Percentiles rank a stretch among this genome's conserved stretches.
phyloP scores from a whole-genome alignment of 2,888 invertebrate species.

The Bellardia bayeri region DNA sequence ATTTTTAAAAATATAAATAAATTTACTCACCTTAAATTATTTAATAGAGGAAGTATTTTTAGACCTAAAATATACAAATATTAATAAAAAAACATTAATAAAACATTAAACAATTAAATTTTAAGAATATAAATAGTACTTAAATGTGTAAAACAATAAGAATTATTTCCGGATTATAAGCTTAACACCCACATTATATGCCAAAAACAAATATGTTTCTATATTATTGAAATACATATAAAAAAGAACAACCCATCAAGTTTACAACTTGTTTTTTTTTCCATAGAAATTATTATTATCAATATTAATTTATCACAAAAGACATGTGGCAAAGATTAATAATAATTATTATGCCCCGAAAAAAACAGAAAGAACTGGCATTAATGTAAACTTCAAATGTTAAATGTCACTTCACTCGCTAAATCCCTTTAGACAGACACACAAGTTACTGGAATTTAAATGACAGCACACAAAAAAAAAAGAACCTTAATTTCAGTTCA shows the following conservation, averaged over 20 bases:
- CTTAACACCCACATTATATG: constrained; percentile 45
- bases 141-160: constrained; percentile 26
- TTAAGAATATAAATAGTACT: constrained; percentile 17
- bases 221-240: constrained; percentile 7
- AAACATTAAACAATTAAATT: constrained; percentile 62
- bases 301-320: constrained; percentile 38
- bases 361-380: constrained; percentile 11
- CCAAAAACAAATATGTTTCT: background rate
- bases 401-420: constrained; percentile 41
- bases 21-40: constrained; percentile 91
- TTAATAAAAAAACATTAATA: constrained; percentile 58
- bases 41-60: constrained; percentile 93
- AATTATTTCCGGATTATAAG: constrained; percentile 59
- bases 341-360: constrained; percentile 45
- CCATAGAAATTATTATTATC: constrained; percentile 24
- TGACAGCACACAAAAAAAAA: background rate
- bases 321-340: constrained; percentile 62
- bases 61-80: constrained; percentile 88
- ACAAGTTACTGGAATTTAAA: background rate
- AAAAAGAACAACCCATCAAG: constrained; percentile 34
- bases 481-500: constrained; percentile 54
- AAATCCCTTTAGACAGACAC: constrained; percentile 24
- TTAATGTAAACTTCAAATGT: constrained; percentile 6
- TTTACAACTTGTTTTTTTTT: constrained; percentile 10
- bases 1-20: background rate